Percentiles rank a stretch among this genome's conserved stretches.
Conservation (phyloP, 2,888 invertebrate species). For the Pristionchus fissidentatus region DNA sequence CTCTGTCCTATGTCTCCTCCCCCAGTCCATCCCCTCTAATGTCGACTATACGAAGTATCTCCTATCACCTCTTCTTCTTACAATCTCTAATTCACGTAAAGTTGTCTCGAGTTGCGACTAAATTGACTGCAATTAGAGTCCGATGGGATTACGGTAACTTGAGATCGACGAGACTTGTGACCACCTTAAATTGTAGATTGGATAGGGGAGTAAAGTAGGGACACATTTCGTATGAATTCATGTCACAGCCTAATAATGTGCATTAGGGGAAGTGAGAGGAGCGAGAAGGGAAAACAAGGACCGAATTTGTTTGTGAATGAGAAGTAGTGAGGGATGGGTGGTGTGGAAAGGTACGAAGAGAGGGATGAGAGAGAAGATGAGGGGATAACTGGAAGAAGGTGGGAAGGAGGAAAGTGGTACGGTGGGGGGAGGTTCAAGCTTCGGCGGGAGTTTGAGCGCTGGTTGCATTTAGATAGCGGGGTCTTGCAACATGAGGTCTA, state of each 20-base stretch:
- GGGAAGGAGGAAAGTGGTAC: background rate
- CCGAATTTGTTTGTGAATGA: conserved; percentile 18
- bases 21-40: background rate
- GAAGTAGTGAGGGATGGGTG: background rate
- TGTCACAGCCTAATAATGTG: background rate
- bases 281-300: background rate
- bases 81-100: background rate
- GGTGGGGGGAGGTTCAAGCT: too few species aligned
- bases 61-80: conserved; percentile 10
- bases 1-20: conserved; percentile 1
- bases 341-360: conserved; percentile 34
- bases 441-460: too few species aligned
- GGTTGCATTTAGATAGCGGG: too few species aligned
- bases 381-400: background rate
- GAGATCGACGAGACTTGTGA: background rate
- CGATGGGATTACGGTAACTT: background rate
- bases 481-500: background rate
- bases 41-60: conserved; percentile 29
- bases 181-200: background rate
- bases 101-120: background rate
- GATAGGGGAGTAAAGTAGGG: too few species aligned
- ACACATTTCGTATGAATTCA: background rate
- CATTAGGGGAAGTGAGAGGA: too few species aligned
- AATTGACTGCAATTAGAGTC: background rate
- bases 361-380: conserved; percentile 8